Evolutionary conservation across 2,113 vertebrate species (phyloP).

Genomic region (Heterotis niloticus): DNA sequence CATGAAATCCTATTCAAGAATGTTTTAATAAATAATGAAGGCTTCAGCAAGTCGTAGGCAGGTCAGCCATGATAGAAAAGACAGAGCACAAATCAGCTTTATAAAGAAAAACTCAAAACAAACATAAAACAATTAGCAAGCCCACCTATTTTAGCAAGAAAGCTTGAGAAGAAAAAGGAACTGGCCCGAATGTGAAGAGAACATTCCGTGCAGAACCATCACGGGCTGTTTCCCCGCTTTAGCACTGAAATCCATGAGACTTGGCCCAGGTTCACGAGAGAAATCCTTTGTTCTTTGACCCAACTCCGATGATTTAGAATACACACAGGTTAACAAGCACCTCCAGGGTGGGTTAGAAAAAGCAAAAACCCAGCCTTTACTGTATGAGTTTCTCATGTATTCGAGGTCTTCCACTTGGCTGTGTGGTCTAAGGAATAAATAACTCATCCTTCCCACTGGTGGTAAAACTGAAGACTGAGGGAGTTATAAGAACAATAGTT

Average conservation of each 20-base stretch:
- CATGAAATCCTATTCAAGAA: too few relatives aligned
- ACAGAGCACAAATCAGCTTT: background rate
- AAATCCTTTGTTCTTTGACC: background rate
- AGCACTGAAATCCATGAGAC: slow-evolving; percentile 19
- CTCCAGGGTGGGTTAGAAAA: background rate
- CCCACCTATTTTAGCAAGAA: background rate
- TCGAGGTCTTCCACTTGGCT: background rate
- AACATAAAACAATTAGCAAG: background rate
- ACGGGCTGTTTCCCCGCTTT: background rate
- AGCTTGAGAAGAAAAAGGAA: background rate
- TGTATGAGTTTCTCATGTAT: background rate
- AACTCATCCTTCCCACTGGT: background rate
- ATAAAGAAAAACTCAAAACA: background rate
- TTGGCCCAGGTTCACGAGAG: background rate
- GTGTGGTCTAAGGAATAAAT: background rate
- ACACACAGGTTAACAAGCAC: background rate
- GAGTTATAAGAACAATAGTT: background rate
- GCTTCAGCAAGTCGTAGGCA: too few relatives aligned
- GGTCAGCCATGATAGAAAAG: too few relatives aligned
- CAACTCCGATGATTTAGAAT: slow-evolving; percentile 17
- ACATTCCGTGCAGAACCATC: background rate
- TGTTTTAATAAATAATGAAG: too few relatives aligned
- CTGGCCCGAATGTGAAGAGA: background rate
- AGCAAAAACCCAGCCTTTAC: background rate
- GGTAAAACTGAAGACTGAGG: background rate